phyloP scores from a whole-genome alignment of 2,797 vertebrate species.

The Gymnoscopelus braueri region DNA sequence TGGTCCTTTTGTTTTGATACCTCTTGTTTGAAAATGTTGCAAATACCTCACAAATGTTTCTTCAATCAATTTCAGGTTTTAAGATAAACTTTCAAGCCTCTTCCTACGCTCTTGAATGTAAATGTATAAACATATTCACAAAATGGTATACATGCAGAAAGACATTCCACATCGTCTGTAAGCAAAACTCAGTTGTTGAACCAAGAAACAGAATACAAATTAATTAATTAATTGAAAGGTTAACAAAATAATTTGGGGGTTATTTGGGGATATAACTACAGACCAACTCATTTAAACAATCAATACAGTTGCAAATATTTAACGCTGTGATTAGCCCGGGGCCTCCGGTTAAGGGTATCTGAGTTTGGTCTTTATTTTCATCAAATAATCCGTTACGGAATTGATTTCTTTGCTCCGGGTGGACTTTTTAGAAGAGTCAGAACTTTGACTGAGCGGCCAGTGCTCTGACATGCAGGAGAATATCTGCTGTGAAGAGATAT shows the following conservation, averaged over 20 bases:
- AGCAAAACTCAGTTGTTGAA: conserved; percentile 15
- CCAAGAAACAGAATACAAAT: background rate
- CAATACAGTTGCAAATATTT: conserved; percentile 6
- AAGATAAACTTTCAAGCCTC: too few species aligned
- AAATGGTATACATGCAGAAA: too few species aligned
- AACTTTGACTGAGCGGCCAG: conserved; percentile 20
- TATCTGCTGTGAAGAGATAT: conserved; percentile 22
- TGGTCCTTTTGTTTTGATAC: too few species aligned
- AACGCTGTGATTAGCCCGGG: conserved; percentile 5
- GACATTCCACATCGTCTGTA: too few species aligned
- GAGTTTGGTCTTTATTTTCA: background rate
- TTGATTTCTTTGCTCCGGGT: background rate
- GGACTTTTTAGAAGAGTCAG: conserved; percentile 15
- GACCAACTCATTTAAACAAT: background rate
- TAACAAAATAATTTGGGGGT: conserved; percentile 3
- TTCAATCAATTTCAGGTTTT: too few species aligned
- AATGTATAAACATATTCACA: too few species aligned
- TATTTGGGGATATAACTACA: conserved; percentile 13
- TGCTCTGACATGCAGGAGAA: conserved; percentile 16
- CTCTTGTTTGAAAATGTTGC: too few species aligned
- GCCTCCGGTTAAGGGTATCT: background rate
- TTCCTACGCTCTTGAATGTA: too few species aligned
- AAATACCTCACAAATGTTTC: too few species aligned
- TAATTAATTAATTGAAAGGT: conserved; percentile 17
- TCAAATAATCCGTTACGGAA: conserved; percentile 21